Percentiles rank a stretch among this genome's conserved stretches.
Evolutionary conservation across 2,113 vertebrate genomes (phyloP).

Genomic region (Myotis brandtii): DNA sequence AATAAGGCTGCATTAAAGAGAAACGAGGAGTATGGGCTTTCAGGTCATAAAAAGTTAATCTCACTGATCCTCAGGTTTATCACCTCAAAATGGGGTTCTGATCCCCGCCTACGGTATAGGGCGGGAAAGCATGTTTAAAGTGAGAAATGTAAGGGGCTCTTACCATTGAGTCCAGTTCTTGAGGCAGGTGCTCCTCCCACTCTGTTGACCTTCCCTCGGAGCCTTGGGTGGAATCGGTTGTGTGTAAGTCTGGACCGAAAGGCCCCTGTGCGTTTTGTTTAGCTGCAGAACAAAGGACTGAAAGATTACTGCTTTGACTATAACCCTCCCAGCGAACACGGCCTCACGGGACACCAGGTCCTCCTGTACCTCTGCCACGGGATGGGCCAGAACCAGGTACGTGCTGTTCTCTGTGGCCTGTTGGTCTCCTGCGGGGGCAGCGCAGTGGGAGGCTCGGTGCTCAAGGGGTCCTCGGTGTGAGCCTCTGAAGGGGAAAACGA

Average conservation of each 20-base stretch:
- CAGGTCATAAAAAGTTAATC: not conserved
- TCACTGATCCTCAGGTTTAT: not conserved
- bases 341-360: slow-evolving; percentile 89
- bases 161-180: rapidly evolving
- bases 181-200: too few relatives aligned
- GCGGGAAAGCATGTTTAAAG: not conserved
- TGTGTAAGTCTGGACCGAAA: not conserved
- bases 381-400: slow-evolving; percentile 98
- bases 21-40: not conserved
- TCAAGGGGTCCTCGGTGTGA: not conserved
- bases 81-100: not conserved
- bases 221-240: not conserved
- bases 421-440: not conserved
- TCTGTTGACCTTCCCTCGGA: too few relatives aligned
- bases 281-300: slow-evolving; percentile 94
- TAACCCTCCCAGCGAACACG: slow-evolving; percentile 91
- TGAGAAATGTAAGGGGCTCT: not conserved
- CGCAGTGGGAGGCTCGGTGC: rapidly evolving
- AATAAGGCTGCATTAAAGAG: not conserved
- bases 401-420: not conserved
- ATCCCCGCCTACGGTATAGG: not conserved
- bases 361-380: slow-evolving; percentile 95
- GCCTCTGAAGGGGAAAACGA: not conserved
- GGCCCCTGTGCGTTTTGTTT: slow-evolving; percentile 66
- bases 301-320: slow-evolving; percentile 95